A percentile compares a stretch with the other conserved stretches of the same genome.
Conservation (phyloP, 2,113 vertebrate genomes). For the Brienomyrus longianalis region DNA sequence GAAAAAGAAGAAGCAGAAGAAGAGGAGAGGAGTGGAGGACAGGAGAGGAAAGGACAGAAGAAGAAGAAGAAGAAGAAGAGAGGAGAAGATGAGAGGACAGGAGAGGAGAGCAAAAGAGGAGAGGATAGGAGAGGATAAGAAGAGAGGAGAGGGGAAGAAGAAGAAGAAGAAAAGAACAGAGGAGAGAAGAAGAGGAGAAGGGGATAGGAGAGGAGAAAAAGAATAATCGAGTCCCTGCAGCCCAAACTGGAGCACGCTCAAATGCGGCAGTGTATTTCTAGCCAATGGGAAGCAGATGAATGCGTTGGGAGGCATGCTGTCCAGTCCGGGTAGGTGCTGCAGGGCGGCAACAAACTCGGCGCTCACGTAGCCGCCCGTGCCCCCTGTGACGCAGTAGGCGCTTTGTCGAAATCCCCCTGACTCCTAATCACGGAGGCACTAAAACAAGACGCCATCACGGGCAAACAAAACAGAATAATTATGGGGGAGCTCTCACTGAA, state of each 20-base stretch:
- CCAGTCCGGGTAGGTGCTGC: neutral
- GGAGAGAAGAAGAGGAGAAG: neutral
- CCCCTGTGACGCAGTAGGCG: constrained; percentile 55
- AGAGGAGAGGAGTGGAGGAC: too few relatives aligned
- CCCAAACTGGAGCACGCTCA: neutral
- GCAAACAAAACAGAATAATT: constrained; percentile 74
- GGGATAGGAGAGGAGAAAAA: neutral
- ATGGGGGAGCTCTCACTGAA: constrained; percentile 62
- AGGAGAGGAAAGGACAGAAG: too few relatives aligned
- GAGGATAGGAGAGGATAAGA: neutral
- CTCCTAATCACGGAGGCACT: constrained; percentile 99
- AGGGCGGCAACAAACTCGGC: constrained; percentile 44
- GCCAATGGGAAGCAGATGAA: neutral
- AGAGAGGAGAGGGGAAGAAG: neutral
- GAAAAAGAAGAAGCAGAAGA: too few relatives aligned
- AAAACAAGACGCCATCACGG: constrained; percentile 82
- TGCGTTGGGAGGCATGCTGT: neutral
- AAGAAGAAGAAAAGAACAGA: neutral
- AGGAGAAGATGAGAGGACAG: too few relatives aligned
- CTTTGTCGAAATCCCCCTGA: constrained; percentile 86
- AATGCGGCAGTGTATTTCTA: neutral
- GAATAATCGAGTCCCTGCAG: neutral
- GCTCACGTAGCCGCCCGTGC: constrained; percentile 54
- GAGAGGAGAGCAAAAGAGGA: neutral
- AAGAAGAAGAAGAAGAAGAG: too few relatives aligned